Evolutionary conservation across 2,113 vertebrate genomes (phyloP).

Genomic region (Ivindomyrus marchei): DNA sequence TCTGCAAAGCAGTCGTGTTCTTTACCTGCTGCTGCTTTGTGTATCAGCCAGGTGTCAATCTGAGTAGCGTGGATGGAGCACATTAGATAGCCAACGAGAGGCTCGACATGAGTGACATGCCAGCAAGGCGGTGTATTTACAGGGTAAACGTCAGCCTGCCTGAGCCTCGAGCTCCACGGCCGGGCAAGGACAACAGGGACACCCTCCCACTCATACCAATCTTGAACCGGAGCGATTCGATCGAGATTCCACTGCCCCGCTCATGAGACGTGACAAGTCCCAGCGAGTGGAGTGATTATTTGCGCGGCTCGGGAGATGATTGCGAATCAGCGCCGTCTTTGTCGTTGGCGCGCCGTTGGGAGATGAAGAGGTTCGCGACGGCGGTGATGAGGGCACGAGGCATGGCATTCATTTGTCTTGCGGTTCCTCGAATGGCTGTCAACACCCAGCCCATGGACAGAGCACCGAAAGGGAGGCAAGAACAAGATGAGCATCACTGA

Average conservation of each 20-base stretch:
- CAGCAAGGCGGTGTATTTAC: background rate
- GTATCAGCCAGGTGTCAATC: background rate
- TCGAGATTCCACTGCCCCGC: background rate
- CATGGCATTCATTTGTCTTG: constrained; percentile 30
- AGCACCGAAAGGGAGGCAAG: constrained; percentile 11
- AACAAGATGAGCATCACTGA: constrained; percentile 27
- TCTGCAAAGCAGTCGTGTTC: background rate
- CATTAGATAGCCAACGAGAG: background rate
- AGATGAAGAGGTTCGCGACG: constrained; percentile 31
- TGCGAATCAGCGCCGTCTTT: constrained; percentile 9
- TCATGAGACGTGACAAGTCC: background rate
- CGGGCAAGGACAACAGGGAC: background rate
- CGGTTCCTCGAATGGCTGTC: constrained; percentile 33
- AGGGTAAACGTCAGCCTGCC: background rate
- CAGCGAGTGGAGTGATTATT: constrained; percentile 21
- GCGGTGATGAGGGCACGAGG: constrained; percentile 14
- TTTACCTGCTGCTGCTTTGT: background rate
- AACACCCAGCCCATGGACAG: constrained; percentile 19
- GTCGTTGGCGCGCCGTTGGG: constrained; percentile 13
- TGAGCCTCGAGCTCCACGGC: background rate
- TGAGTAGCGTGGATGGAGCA: background rate
- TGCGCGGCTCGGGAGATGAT: constrained; percentile 21
- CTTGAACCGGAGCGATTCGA: background rate
- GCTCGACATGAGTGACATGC: background rate
- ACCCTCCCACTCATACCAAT: constrained; percentile 20